phyloP scores from a whole-genome alignment of 2,797 vertebrate genomes.

The Melopsittacus undulatus region DNA sequence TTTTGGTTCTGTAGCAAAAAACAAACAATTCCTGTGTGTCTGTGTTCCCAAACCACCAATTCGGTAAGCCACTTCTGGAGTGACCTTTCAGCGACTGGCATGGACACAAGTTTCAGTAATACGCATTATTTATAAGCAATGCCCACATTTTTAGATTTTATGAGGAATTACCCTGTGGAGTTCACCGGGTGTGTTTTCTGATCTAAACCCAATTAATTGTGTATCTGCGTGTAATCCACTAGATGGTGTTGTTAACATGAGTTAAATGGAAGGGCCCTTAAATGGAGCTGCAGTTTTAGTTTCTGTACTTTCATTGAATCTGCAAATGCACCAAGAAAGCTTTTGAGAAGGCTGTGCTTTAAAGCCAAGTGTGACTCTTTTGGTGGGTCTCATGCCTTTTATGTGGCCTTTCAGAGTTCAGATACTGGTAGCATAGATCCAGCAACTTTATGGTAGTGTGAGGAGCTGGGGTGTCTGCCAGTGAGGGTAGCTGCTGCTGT shows the following conservation, averaged over 20 bases:
- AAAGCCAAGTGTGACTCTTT: not conserved
- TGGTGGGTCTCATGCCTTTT: not conserved
- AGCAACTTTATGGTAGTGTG: not conserved
- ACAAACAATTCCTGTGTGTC: not conserved
- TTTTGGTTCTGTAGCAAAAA: not conserved
- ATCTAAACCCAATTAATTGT: not conserved
- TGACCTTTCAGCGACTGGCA: not conserved
- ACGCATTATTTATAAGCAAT: not conserved
- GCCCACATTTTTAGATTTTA: not conserved
- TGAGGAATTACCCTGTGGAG: not conserved
- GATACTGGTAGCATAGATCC: not conserved
- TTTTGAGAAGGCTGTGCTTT: not conserved
- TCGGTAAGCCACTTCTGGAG: not conserved
- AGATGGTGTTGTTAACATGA: constrained; percentile 6
- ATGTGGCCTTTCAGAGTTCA: not conserved
- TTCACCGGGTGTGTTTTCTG: not conserved
- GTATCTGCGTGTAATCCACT: not conserved
- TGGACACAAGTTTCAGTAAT: not conserved
- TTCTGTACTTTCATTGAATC: not conserved
- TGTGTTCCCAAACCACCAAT: not conserved
- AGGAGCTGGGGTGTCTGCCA: not conserved
- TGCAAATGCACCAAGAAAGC: not conserved
- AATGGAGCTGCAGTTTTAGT: rapidly evolving
- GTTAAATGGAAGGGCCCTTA: not conserved
- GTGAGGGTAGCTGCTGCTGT: not conserved